A percentile compares a stretch with the other conserved stretches of the same genome.
Evolutionary conservation across 2,888 invertebrate genomes (phyloP).

Genomic region (Bruchidius siliquastri): DNA sequence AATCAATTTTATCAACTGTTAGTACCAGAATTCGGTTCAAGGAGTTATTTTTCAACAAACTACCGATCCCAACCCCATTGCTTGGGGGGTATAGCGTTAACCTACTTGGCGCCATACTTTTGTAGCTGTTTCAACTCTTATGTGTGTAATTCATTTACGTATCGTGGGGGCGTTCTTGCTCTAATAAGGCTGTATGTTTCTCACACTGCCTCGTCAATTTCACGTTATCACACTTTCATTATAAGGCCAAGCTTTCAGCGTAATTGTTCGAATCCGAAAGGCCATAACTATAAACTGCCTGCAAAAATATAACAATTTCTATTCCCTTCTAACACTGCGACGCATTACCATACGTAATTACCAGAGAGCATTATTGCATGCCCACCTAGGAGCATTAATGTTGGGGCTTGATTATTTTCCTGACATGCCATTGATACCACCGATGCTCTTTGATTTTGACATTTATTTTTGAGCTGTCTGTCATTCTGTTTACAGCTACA

Average conservation of each 20-base stretch:
- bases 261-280: background rate
- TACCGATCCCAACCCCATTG: too few relatives aligned
- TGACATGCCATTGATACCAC: background rate
- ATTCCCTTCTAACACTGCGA: background rate
- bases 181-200: background rate
- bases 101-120: too few relatives aligned
- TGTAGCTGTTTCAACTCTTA: background rate
- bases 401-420: background rate
- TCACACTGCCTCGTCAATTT: background rate
- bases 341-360: background rate
- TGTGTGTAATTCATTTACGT: too few relatives aligned
- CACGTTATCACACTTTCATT: background rate
- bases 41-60: too few relatives aligned
- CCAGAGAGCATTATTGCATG: background rate
- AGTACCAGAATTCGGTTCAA: too few relatives aligned
- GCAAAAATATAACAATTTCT: background rate
- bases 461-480: too few relatives aligned
- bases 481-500: too few relatives aligned
- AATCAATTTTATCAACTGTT: too few relatives aligned
- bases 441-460: background rate
- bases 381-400: background rate
- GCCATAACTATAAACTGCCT: background rate
- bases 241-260: background rate
- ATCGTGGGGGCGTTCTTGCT: background rate
- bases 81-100: too few relatives aligned